These are phyloP conservation scores for Blastomussa wellsi DNA, from an alignment of 92 coral and sea anemone species.

Conservation along the genomic window DNA sequence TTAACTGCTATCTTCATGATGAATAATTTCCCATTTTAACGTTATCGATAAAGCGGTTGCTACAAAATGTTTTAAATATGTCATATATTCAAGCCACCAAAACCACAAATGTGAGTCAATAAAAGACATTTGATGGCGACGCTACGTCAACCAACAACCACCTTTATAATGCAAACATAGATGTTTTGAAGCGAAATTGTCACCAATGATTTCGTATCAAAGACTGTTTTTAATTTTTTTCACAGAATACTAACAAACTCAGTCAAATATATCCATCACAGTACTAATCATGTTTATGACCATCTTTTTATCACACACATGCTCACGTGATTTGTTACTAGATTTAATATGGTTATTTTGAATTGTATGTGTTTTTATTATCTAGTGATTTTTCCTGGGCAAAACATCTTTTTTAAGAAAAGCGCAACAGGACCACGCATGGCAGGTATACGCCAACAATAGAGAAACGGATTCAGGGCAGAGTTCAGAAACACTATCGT, in stretches of 20 bases:
- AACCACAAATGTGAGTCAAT: neutral
- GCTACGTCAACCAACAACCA: neutral
- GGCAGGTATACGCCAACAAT: constrained; percentile 18
- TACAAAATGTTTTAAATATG: no score
- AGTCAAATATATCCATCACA: no score
- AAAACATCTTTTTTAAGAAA: neutral
- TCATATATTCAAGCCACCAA: neutral
- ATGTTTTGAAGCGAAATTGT: neutral
- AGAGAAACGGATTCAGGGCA: constrained; percentile 18
- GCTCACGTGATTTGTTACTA: neutral
- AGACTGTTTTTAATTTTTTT: neutral
- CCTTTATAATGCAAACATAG: neutral
- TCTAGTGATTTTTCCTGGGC: neutral
- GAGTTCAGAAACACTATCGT: constrained; percentile 21
- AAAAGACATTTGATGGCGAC: neutral
- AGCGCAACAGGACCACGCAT: neutral
- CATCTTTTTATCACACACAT: neutral
- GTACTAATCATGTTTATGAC: neutral
- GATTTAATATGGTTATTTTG: neutral
- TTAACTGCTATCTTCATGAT: no score
- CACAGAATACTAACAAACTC: neutral
- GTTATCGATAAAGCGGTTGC: no score
- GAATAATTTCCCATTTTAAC: no score
- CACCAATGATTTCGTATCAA: neutral
- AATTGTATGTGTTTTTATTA: neutral